Evolutionary conservation across 2,888 invertebrate genomes (phyloP).

Genomic region (Stenodera caucasica): DNA sequence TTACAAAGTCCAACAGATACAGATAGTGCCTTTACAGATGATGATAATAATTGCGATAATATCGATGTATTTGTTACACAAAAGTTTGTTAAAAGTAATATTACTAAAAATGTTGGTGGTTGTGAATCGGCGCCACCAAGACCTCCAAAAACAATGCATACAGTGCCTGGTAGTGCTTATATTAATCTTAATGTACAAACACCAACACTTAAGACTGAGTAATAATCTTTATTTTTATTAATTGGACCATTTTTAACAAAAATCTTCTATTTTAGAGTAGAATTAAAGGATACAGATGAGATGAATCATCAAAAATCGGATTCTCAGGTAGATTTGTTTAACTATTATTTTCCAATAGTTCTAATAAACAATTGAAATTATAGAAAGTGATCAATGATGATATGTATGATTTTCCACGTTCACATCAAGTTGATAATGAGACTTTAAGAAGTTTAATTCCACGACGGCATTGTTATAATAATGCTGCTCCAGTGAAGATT

Average conservation of each 20-base stretch:
- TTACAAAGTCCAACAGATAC: constrained; percentile 67
- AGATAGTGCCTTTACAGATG: constrained; percentile 70
- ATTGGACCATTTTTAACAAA: no score
- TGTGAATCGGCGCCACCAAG: constrained; percentile 63
- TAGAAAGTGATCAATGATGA: constrained; percentile 56
- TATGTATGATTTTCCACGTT: constrained; percentile 72
- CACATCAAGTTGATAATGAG: constrained; percentile 59
- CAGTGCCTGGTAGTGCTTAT: constrained; percentile 25
- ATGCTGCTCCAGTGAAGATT: constrained; percentile 61
- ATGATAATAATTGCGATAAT: constrained; percentile 66
- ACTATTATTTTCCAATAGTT: neutral
- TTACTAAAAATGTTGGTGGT: constrained; percentile 37
- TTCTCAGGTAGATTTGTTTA: neutral
- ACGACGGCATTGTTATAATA: constrained; percentile 62
- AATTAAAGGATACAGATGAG: neutral
- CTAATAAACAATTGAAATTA: neutral
- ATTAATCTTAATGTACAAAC: constrained; percentile 21
- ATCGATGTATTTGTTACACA: constrained; percentile 61
- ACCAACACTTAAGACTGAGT: constrained; percentile 16
- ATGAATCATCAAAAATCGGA: neutral
- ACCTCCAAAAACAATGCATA: constrained; percentile 69
- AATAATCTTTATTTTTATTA: no score
- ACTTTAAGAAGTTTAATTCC: constrained; percentile 42
- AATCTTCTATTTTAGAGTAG: neutral
- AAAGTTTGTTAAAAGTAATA: constrained; percentile 61